These are phyloP conservation scores for Eubasilissa regina DNA, from an alignment of 1,140 invertebrate genomes.

Conservation along the genomic window DNA sequence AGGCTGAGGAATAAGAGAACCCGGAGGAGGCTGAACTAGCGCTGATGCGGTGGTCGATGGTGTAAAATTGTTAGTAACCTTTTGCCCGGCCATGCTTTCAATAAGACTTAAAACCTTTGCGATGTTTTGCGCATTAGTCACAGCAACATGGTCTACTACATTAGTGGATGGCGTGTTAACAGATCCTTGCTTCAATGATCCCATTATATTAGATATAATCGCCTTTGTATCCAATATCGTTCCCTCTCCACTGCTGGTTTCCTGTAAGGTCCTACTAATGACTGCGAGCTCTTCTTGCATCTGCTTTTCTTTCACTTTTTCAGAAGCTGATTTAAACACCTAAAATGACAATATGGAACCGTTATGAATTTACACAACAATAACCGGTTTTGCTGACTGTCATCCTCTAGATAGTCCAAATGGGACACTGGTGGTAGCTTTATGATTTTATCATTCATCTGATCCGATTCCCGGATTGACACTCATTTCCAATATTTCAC, in stretches of 20 bases:
- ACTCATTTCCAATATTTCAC: too few relatives aligned
- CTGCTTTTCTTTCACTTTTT: constrained; percentile 58
- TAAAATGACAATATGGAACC: constrained; percentile 16
- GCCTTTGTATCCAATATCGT: constrained; percentile 28
- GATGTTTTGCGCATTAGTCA: constrained; percentile 15
- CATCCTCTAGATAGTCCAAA: too few relatives aligned
- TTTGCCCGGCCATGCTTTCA: constrained; percentile 5
- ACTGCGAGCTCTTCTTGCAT: constrained; percentile 53
- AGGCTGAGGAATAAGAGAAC: not conserved
- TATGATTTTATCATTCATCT: too few relatives aligned
- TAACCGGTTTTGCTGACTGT: too few relatives aligned
- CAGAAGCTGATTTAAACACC: constrained; percentile 56
- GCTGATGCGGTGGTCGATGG: not conserved
- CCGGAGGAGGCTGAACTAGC: not conserved
- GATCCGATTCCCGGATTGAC: too few relatives aligned
- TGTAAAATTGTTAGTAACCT: not conserved
- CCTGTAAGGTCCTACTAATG: constrained; percentile 50
- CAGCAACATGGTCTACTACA: not conserved
- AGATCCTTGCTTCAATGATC: constrained; percentile 27
- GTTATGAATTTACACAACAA: too few relatives aligned
- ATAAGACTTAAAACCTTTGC: constrained; percentile 33
- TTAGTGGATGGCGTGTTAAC: not conserved
- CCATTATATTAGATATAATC: constrained; percentile 47
- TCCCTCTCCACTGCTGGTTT: constrained; percentile 16
- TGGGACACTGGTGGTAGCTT: too few relatives aligned